A percentile compares a stretch with the other conserved stretches of the same genome.
These are phyloP conservation scores for Peromyscus nudipes DNA, from an alignment of 2,797 vertebrate genomes.

Conservation along the genomic window DNA sequence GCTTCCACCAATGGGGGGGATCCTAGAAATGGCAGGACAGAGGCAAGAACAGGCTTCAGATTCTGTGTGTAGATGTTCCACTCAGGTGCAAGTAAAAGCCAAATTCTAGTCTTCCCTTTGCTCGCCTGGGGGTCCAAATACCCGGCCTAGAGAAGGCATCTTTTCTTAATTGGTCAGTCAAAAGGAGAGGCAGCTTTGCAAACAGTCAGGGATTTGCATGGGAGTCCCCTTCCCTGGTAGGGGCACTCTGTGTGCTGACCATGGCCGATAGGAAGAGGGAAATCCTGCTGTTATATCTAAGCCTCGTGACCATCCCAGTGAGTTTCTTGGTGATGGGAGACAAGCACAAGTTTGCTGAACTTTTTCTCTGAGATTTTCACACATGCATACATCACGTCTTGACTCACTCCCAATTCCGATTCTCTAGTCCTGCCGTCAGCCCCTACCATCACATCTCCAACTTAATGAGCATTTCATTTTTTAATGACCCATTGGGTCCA, in stretches of 20 bases:
- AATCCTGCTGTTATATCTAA: not conserved
- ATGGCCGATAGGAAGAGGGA: not conserved
- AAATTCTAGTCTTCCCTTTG: not conserved
- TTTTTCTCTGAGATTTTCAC: not conserved
- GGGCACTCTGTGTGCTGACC: not conserved
- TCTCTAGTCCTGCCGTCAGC: fast-evolving
- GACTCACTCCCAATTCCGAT: not conserved
- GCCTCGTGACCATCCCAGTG: not conserved
- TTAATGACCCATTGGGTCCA: not conserved
- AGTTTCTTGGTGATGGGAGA: not conserved
- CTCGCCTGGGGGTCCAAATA: not conserved
- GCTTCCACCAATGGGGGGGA: not conserved
- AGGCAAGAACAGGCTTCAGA: not conserved
- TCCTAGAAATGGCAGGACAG: not conserved
- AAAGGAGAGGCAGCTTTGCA: not conserved
- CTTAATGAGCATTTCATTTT: not conserved
- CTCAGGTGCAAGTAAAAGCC: not conserved
- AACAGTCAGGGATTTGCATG: not conserved
- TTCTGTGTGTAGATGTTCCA: not conserved
- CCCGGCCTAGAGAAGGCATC: not conserved
- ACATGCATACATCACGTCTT: too few relatives aligned
- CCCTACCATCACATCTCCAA: too few relatives aligned
- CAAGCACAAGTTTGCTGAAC: not conserved
- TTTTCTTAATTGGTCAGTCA: not conserved
- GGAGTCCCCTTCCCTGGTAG: not conserved